Evolutionary conservation across 2,888 invertebrate species (phyloP).

Genomic region (Himalopsyche kuldschensis): DNA sequence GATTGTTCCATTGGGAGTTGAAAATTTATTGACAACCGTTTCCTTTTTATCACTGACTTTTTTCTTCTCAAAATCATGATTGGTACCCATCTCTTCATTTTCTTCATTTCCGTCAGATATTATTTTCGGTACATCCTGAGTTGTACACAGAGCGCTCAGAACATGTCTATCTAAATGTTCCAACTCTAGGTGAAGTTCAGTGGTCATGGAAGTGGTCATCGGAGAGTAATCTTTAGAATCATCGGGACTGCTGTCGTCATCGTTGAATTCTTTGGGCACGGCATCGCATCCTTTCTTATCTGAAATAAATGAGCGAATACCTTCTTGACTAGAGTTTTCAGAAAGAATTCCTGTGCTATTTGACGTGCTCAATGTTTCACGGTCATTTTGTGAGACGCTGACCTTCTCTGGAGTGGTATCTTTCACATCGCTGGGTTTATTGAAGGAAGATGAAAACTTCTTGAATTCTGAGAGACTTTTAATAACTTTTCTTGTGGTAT

Average conservation of each 20-base stretch:
- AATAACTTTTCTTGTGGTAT: slow-evolving; percentile 52
- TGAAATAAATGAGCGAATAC: not conserved
- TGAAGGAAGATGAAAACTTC: slow-evolving; percentile 68
- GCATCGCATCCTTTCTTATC: slow-evolving; percentile 36
- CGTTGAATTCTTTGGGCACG: slow-evolving; percentile 34
- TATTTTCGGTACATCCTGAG: not conserved
- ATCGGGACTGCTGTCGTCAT: slow-evolving; percentile 72
- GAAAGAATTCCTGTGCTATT: not conserved
- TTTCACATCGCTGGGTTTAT: slow-evolving; percentile 49
- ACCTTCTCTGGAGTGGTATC: not conserved
- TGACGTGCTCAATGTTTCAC: not conserved
- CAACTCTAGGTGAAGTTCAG: slow-evolving; percentile 78
- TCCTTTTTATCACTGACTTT: not conserved
- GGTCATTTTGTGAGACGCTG: not conserved
- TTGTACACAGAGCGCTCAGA: not conserved
- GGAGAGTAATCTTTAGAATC: slow-evolving; percentile 84
- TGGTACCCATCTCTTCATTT: not conserved
- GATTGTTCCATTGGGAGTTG: not conserved
- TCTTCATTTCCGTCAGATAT: not conserved
- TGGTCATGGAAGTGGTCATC: slow-evolving; percentile 84
- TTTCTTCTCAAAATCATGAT: not conserved
- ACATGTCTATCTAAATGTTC: slow-evolving; percentile 79
- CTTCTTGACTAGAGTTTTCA: not conserved
- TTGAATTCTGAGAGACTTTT: slow-evolving; percentile 85
- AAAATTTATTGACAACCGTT: not conserved